Evolutionary conservation across 1,140 invertebrate genomes (phyloP).

Genomic region (Atta texana): DNA sequence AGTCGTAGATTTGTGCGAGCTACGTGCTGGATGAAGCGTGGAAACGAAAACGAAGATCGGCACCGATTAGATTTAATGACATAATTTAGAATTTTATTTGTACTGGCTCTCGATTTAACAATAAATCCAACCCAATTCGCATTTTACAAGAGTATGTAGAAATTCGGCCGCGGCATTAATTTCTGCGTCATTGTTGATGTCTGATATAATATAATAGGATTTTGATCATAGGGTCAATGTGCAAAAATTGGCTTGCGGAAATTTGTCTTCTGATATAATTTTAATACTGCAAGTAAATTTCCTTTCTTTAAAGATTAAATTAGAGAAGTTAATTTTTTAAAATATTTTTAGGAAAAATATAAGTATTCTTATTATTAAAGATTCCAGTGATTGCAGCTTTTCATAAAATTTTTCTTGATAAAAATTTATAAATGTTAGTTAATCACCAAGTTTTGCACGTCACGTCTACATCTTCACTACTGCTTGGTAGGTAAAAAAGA

Average conservation of each 20-base stretch:
- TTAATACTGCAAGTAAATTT: neutral
- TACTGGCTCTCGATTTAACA: conserved; percentile 28
- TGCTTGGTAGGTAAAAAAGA: neutral
- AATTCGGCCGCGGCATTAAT: conserved; percentile 15
- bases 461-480: neutral
- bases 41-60: conserved; percentile 30
- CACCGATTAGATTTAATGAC: neutral
- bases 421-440: neutral
- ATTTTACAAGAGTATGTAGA: neutral
- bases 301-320: too few relatives aligned
- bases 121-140: conserved; percentile 3
- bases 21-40: conserved; percentile 25
- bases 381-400: neutral
- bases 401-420: neutral
- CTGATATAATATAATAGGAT: neutral
- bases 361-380: neutral
- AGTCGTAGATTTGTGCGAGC: conserved; percentile 55
- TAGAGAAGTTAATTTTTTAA: neutral
- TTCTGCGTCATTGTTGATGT: neutral
- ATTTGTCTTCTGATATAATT: neutral
- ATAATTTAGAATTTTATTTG: conserved; percentile 45
- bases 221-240: conserved; percentile 11
- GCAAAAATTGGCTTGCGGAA: conserved; percentile 1
- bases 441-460: conserved; percentile 10
- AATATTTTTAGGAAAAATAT: neutral